Percentiles rank a stretch among this genome's conserved stretches.
phyloP scores from a whole-genome alignment of 2,888 invertebrate genomes.

The Ennomos quercinarius region DNA sequence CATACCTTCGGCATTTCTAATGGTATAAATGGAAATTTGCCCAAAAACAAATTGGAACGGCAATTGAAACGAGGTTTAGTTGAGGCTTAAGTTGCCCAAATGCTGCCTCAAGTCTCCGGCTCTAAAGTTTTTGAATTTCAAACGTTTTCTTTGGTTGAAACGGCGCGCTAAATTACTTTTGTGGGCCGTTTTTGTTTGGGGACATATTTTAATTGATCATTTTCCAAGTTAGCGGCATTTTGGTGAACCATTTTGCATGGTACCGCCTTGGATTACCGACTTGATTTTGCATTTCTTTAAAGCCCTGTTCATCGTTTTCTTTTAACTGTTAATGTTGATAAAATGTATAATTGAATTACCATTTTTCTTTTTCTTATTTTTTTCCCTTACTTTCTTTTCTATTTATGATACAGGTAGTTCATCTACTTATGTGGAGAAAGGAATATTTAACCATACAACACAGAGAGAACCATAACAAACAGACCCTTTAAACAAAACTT shows the following conservation, averaged over 20 bases:
- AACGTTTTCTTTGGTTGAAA: slow-evolving; percentile 38
- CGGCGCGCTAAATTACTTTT: slow-evolving; percentile 35
- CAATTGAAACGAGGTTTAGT: slow-evolving; percentile 45
- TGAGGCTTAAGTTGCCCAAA: slow-evolving; percentile 32
- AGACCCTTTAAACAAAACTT: too few relatives aligned
- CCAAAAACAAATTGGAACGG: slow-evolving; percentile 45
- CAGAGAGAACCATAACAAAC: too few relatives aligned
- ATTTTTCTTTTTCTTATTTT: too few relatives aligned
- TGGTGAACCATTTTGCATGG: background rate
- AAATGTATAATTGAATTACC: too few relatives aligned
- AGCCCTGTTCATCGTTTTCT: too few relatives aligned
- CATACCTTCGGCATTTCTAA: slow-evolving; percentile 28
- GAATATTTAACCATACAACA: too few relatives aligned
- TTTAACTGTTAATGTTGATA: too few relatives aligned
- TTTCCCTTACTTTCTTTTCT: too few relatives aligned
- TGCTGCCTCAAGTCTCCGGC: slow-evolving; percentile 36
- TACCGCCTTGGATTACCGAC: background rate
- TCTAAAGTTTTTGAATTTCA: slow-evolving; percentile 46
- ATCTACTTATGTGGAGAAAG: too few relatives aligned
- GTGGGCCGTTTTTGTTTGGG: slow-evolving; percentile 33
- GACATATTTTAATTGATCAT: slow-evolving; percentile 52
- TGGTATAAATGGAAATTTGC: slow-evolving; percentile 46
- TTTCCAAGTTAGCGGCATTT: slow-evolving; percentile 50
- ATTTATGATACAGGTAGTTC: too few relatives aligned
- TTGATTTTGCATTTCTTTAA: background rate